Conservation (phyloP, 2,113 vertebrate species). For the Mustelus asterias region DNA sequence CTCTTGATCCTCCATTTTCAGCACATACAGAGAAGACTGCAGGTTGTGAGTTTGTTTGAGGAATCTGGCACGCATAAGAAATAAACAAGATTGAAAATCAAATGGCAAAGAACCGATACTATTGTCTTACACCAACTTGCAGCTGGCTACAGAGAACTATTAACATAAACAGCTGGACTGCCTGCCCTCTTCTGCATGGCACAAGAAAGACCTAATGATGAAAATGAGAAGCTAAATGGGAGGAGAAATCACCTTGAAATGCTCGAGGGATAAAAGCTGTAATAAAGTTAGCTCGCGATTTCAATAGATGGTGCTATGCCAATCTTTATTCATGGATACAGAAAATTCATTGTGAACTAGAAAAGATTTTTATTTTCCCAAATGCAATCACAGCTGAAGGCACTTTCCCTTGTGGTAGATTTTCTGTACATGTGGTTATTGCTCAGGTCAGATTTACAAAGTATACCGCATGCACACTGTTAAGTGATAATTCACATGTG, state of each 20-base stretch:
- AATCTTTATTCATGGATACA: slow-evolving; percentile 7
- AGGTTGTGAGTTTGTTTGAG: background rate
- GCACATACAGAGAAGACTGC: background rate
- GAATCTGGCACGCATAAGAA: background rate
- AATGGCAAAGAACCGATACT: background rate
- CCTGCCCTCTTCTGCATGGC: background rate
- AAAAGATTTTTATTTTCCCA: background rate
- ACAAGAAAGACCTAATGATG: background rate
- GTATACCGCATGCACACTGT: background rate
- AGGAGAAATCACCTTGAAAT: background rate
- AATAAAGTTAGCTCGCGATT: background rate
- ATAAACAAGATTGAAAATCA: background rate
- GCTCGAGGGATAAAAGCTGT: background rate
- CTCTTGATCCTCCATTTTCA: background rate
- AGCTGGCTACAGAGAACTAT: background rate
- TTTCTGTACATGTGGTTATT: slow-evolving; percentile 11
- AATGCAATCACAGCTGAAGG: background rate
- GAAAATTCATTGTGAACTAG: background rate
- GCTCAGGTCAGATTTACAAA: background rate
- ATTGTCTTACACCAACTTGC: background rate
- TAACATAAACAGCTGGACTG: background rate
- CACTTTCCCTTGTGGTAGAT: slow-evolving; percentile 18
- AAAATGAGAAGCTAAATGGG: background rate
- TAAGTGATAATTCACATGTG: background rate
- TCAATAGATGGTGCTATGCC: background rate